Evolutionary conservation across 2,888 invertebrate genomes (phyloP), one percentile per base, ranked within the genome.

Genomic region (Eupithecia subfuscata): DNA sequence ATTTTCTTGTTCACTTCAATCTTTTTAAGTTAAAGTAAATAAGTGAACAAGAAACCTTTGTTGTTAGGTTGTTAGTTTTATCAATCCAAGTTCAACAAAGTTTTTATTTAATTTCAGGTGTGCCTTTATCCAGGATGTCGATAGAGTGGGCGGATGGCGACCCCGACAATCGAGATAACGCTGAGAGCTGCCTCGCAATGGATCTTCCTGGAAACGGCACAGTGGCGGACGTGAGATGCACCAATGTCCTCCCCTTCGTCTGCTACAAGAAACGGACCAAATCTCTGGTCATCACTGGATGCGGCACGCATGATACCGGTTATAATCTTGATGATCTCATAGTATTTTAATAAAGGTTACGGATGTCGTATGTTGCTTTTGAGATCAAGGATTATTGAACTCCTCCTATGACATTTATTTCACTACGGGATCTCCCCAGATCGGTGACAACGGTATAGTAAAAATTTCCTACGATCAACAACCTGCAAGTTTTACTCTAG

Each of bases 271-370:
- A 73, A 45, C 40, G 45, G 12, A 60, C 75, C 16, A 70, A 1
- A 9, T 0, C n/a, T n/a, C 16, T 72, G 11, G 45, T 18, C 12
- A 37, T 64, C 14, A 75, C 43, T 67, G 69, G 9, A 30, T 80
- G 80, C 63, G 80, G 79, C 14, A 84, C 34, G 81, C 83, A 78
- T 81, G 87, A 87, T 73, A 34, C 43, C 45, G 79, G 80, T 78
- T 69, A 71, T 12, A 12, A 52, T 30, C 52, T 72, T 45, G 52
- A 40, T 25, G 56, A 40, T 70, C n/a, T 18, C n/a, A 56, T 14
- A 25, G 37, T 48, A 22, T 25, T 64, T n/a, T 73, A 48, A 45
- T 14, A 48, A 16, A 37, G 37, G 37, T 37, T 37, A 6, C 5
- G 37, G 37, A 7, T 37, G 37, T 7, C 7, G 37, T 37, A 37